phyloP scores from a whole-genome alignment of 1,140 invertebrate genomes.

The Planococcus citri region DNA sequence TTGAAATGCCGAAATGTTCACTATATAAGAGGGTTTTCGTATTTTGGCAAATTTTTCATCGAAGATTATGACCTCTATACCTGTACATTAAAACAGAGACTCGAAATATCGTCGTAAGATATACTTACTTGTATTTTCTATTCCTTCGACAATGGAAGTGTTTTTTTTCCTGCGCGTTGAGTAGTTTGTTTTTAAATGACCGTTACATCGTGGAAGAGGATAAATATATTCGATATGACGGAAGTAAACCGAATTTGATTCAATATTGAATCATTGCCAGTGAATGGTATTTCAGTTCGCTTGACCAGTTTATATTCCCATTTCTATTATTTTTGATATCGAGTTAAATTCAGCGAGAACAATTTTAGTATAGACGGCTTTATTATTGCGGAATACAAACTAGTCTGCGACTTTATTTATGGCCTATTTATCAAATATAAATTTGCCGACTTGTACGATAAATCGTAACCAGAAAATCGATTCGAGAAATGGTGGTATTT shows the following conservation, averaged over 20 bases:
- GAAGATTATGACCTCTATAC: no score
- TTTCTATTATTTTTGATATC: not conserved
- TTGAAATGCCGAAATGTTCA: no score
- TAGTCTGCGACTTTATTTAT: not conserved
- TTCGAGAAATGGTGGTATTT: no score
- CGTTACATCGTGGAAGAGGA: not conserved
- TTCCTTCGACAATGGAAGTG: no score
- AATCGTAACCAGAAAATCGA: not conserved
- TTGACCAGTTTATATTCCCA: not conserved
- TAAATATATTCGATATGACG: not conserved
- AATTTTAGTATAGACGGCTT: not conserved
- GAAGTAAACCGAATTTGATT: not conserved
- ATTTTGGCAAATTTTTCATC: no score
- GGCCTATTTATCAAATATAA: not conserved
- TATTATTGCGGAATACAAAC: not conserved
- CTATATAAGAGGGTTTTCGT: no score
- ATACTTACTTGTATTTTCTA: no score
- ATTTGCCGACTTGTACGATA: not conserved
- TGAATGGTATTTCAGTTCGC: not conserved
- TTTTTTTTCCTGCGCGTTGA: no score
- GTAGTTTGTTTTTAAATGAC: not conserved
- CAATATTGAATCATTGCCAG: constrained; percentile 6
- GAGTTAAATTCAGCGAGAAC: constrained; percentile 2
- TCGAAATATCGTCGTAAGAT: no score
- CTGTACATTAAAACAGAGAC: no score